Base-by-base conservation (phyloP, 2,797 vertebrate species). In the Phaenicophaeus curvirostris region DNA sequence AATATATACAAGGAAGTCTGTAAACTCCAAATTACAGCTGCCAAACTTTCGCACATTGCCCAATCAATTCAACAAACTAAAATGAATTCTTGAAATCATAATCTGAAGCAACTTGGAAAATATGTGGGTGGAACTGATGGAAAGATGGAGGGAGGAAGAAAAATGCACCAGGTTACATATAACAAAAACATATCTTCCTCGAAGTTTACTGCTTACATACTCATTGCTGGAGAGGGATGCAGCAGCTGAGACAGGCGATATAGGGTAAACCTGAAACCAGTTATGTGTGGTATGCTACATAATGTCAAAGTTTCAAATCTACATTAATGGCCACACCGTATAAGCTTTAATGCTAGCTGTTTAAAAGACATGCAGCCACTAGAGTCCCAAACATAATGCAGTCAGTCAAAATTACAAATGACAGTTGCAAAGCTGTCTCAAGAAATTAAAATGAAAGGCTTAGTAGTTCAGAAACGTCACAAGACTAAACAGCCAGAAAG, bases 1-100 rank as follows among this genome's bases (percentile, higher is more conserved):
- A 95, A 53, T 63, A 66, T 78, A 80, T 48, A 77, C 46, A 79
- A 68, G 30, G 44, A 85, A 80, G 37, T 91, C 75, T 68, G 48
- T 85, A 81, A 92, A 95, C 51, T 85, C 46, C 53, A 91, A 91
- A 42, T 96, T 92, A 92, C 55, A 94, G 51, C 73, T 93, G 71
- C 55, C 44, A 4, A 74, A 82, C 15, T 82, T 90, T 76, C 87
- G 53, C 53, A 78, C 15, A 25, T 73, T 88, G 67, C 63, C 48
- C 35, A 51, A 85, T 51, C 55, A 91, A 61, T 82, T 83, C 72
- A 72, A 86, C 58, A 91, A 55, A 93, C 73, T 50, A 85, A 89
- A 97, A 91, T 19, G 37, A 13, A 57, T 59, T 86, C 54, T 66
- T 54, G 30, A 71, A 89, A 84, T 76, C 57, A 46, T 53, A 58